Conservation (phyloP, 2,113 vertebrate species). For the Thomomys bottae region DNA sequence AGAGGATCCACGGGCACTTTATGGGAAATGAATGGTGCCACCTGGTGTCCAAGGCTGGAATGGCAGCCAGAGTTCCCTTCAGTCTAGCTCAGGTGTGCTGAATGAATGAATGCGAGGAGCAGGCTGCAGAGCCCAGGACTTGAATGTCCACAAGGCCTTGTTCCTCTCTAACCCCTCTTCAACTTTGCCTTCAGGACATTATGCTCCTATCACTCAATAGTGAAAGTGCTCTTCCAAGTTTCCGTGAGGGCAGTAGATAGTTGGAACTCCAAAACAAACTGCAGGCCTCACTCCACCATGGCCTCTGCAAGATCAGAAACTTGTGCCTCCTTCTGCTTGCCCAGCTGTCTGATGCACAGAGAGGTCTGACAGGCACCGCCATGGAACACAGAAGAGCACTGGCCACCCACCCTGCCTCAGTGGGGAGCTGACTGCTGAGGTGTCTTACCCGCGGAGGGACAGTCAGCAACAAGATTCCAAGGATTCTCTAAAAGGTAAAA, state of each 20-base stretch:
- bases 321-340: background rate
- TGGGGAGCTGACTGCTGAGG: too few relatives aligned
- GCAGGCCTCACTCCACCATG: accelerated
- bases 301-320: background rate
- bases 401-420: accelerated
- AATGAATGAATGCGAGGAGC: background rate
- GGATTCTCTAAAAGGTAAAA: background rate
- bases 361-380: too few relatives aligned
- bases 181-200: background rate
- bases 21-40: background rate
- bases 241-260: too few relatives aligned
- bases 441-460: background rate
- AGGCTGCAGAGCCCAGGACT: background rate
- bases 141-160: accelerated
- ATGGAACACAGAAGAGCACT: background rate
- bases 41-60: background rate
- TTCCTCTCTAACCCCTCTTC: background rate
- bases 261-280: background rate
- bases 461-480: background rate
- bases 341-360: background rate
- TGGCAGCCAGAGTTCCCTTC: background rate
- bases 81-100: background rate
- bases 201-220: background rate
- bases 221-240: background rate
- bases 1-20: too few relatives aligned